A percentile compares a stretch with the other conserved stretches of the same genome.
Evolutionary conservation across 2,797 vertebrate genomes (phyloP).

Genomic region (Platalea minor): DNA sequence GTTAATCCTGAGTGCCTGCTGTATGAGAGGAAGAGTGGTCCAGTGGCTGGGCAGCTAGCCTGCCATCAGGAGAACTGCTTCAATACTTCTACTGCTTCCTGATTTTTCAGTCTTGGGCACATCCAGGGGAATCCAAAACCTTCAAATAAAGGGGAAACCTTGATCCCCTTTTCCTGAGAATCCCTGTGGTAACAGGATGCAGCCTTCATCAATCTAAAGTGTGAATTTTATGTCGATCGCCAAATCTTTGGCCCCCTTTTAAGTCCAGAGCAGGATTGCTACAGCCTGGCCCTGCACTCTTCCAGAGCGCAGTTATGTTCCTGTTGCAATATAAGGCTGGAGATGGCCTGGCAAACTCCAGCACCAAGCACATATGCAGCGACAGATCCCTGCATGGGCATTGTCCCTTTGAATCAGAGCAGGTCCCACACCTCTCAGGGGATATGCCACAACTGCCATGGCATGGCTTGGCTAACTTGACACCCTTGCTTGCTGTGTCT

Average conservation of each 20-base stretch:
- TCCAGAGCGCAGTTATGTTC: fast-evolving
- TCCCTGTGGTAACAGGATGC: background rate
- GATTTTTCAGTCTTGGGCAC: background rate
- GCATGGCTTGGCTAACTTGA: no score
- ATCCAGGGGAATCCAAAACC: background rate
- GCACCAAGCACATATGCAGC: background rate
- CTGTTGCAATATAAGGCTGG: background rate
- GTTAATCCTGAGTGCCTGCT: background rate
- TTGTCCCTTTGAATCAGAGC: background rate
- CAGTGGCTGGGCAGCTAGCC: background rate
- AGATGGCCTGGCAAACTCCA: background rate
- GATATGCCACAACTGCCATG: background rate
- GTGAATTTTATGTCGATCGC: background rate
- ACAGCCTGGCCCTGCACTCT: background rate
- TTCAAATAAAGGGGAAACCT: background rate
- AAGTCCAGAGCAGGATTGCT: background rate
- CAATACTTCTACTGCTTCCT: background rate
- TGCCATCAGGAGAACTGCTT: background rate
- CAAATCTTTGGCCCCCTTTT: background rate
- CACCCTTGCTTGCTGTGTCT: background rate
- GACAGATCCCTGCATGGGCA: background rate
- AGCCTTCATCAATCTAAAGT: background rate
- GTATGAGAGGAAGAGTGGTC: background rate
- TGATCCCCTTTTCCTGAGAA: background rate
- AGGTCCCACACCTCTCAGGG: background rate